These are phyloP conservation scores for Nothoprocta perdicaria DNA, from an alignment of 2,113 vertebrate species.

Conservation along the genomic window DNA sequence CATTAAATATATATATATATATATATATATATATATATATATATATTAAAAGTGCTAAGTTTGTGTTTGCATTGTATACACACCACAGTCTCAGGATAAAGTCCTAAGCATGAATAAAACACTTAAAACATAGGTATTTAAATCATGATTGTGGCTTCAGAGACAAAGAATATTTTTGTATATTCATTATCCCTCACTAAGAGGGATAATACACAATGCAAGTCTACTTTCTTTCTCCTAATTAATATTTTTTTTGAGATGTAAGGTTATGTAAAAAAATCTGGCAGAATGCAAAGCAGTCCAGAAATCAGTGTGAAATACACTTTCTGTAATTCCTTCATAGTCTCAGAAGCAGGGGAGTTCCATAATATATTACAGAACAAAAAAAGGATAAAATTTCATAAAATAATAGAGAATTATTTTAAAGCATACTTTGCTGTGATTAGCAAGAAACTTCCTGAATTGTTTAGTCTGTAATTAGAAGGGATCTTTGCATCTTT, in stretches of 20 bases:
- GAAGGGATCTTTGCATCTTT: neutral
- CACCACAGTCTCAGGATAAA: neutral
- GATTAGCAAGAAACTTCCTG: neutral
- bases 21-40: too few relatives aligned
- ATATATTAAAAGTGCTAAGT: neutral
- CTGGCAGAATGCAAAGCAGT: neutral
- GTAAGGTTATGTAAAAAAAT: neutral
- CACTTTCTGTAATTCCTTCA: neutral
- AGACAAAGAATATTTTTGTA: accelerated
- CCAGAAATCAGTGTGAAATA: neutral
- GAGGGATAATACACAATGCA: neutral
- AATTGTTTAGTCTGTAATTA: neutral
- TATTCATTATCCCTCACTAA: neutral
- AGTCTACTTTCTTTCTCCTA: neutral
- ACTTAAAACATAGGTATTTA: neutral
- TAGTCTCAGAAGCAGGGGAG: neutral
- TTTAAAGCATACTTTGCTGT: neutral
- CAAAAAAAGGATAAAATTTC: neutral
- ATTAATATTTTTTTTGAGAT: neutral
- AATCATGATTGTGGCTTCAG: neutral
- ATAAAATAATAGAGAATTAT: neutral
- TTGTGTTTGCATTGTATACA: neutral
- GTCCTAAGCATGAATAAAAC: neutral
- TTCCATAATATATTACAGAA: neutral
- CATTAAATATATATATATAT: neutral